Evolutionary conservation across 2,113 vertebrate genomes (phyloP).

Genomic region (Egretta garzetta): DNA sequence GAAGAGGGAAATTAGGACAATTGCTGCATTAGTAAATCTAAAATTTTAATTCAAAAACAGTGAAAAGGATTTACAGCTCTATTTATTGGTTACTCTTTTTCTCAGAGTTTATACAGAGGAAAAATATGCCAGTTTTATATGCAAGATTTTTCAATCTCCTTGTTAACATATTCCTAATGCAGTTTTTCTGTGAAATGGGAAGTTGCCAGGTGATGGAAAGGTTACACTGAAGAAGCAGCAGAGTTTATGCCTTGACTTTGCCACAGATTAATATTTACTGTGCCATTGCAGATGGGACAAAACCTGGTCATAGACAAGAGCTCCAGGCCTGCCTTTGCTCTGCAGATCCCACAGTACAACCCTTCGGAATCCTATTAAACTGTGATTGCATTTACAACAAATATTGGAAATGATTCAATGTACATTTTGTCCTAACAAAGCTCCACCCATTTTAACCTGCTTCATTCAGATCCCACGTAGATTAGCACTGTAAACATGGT

Average conservation of each 20-base stretch:
- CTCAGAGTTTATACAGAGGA: background rate
- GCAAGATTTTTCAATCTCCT: background rate
- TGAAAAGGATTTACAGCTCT: background rate
- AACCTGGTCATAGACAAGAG: background rate
- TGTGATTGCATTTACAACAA: background rate
- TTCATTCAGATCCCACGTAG: background rate
- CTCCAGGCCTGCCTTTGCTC: background rate
- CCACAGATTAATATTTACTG: background rate
- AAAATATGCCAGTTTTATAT: background rate
- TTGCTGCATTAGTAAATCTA: background rate
- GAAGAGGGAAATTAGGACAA: background rate
- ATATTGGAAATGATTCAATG: background rate
- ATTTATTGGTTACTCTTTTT: background rate
- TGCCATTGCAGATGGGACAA: background rate
- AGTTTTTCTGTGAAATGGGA: background rate
- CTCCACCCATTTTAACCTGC: background rate
- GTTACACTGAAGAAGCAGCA: background rate
- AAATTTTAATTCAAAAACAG: background rate
- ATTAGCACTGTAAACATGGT: background rate
- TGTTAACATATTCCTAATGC: background rate
- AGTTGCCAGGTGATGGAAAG: background rate
- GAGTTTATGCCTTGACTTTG: background rate
- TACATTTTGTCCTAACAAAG: background rate
- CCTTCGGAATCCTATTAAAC: background rate
- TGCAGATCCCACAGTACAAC: background rate